phyloP scores from a whole-genome alignment of 2,888 invertebrate species.

The Cephus spinipes region DNA sequence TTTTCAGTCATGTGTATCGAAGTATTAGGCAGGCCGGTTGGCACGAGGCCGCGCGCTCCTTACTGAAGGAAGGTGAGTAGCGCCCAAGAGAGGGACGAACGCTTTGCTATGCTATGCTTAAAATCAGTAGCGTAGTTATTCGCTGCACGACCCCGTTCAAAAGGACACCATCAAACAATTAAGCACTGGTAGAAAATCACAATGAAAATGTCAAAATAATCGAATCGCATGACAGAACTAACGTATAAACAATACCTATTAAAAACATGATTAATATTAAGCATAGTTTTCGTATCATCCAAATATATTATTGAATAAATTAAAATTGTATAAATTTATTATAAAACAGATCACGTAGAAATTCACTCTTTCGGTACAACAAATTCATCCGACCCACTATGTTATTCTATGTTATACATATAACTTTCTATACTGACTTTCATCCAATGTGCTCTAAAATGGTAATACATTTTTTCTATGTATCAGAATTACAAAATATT shows the following conservation, averaged over 20 bases:
- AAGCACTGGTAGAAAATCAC: not conserved
- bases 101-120: conserved; percentile 42
- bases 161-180: not conserved
- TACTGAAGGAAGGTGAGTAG: conserved; percentile 37
- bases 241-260: not conserved
- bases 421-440: not conserved
- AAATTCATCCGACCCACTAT: too few relatives aligned
- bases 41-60: conserved; percentile 43
- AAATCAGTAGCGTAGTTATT: conserved; percentile 37
- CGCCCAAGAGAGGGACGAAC: conserved; percentile 39
- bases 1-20: conserved; percentile 26
- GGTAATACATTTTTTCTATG: not conserved
- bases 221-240: not conserved
- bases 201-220: not conserved
- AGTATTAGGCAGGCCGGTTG: conserved; percentile 46
- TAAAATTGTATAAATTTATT: not conserved
- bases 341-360: not conserved
- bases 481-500: too few relatives aligned
- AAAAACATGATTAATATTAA: not conserved
- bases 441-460: not conserved
- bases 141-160: not conserved
- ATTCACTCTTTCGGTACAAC: not conserved
- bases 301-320: not conserved
- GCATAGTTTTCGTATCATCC: not conserved
- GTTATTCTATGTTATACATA: too few relatives aligned